Conservation (phyloP, 2,888 invertebrate species). For the Diploptera punctata region DNA sequence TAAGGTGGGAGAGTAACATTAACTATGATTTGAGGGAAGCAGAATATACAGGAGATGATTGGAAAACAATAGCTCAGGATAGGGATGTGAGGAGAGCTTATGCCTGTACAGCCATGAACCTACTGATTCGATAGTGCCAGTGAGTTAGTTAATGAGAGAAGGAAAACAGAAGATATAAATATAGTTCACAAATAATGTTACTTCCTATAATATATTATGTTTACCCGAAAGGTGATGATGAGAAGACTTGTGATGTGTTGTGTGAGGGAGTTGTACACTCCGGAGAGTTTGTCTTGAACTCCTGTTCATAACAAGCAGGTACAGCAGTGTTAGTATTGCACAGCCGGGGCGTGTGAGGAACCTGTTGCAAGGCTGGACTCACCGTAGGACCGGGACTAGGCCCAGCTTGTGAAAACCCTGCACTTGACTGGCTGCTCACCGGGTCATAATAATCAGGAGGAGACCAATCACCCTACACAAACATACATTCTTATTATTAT, state of each 20-base stretch:
- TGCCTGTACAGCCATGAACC: too few relatives aligned
- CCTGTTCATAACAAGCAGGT: slow-evolving; percentile 23
- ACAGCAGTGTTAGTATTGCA: neutral
- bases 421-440: slow-evolving; percentile 55
- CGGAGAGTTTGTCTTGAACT: slow-evolving; percentile 33
- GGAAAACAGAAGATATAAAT: too few relatives aligned
- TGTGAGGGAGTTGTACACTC: neutral
- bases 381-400: slow-evolving; percentile 51
- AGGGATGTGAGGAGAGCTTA: too few relatives aligned
- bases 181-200: too few relatives aligned
- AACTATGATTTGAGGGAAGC: too few relatives aligned
- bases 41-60: too few relatives aligned
- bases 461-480: slow-evolving; percentile 27
- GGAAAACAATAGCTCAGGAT: too few relatives aligned
- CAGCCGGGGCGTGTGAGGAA: slow-evolving; percentile 18
- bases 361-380: slow-evolving; percentile 26
- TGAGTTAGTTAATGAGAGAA: too few relatives aligned
- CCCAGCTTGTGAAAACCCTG: slow-evolving; percentile 45
- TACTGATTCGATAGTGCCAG: too few relatives aligned
- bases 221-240: slow-evolving; percentile 7
- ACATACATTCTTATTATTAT: too few relatives aligned
- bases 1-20: too few relatives aligned
- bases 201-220: too few relatives aligned
- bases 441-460: slow-evolving; percentile 54
- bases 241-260: slow-evolving; percentile 9